phyloP scores from a whole-genome alignment of 2,888 invertebrate genomes.

The Apoderus coryli region DNA sequence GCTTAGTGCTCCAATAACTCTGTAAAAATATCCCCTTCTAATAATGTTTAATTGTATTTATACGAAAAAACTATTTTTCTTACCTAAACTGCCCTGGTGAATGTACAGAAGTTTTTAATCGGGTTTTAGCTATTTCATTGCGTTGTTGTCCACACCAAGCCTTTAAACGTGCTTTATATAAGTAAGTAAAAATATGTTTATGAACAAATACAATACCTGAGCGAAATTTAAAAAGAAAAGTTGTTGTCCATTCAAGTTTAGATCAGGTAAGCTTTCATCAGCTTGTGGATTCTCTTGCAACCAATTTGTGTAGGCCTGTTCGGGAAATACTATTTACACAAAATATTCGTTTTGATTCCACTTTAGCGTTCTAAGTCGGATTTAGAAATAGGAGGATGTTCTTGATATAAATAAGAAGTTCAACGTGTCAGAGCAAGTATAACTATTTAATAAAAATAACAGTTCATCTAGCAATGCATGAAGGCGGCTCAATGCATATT shows the following conservation, averaged over 20 bases:
- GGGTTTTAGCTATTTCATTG: constrained; percentile 62
- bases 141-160: constrained; percentile 67
- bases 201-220: constrained; percentile 30
- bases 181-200: background rate
- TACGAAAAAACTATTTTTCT: constrained; percentile 34
- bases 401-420: too few relatives aligned
- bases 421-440: too few relatives aligned
- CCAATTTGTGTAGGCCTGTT: constrained; percentile 73
- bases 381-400: too few relatives aligned
- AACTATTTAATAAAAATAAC: too few relatives aligned
- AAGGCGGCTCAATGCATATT: too few relatives aligned
- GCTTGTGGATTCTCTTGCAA: constrained; percentile 43
- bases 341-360: too few relatives aligned
- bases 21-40: constrained; percentile 21
- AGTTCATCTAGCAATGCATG: too few relatives aligned
- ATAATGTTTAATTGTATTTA: constrained; percentile 6
- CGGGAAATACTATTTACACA: too few relatives aligned
- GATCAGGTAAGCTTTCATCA: constrained; percentile 50
- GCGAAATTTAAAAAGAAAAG: constrained; percentile 85
- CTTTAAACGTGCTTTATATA: constrained; percentile 2
- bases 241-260: constrained; percentile 64
- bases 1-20: constrained; percentile 61
- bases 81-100: constrained; percentile 48
- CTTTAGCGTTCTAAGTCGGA: too few relatives aligned
- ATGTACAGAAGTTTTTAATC: constrained; percentile 67